Base-by-base conservation (phyloP, 2,113 vertebrate genomes). In the Propithecus coquereli region DNA sequence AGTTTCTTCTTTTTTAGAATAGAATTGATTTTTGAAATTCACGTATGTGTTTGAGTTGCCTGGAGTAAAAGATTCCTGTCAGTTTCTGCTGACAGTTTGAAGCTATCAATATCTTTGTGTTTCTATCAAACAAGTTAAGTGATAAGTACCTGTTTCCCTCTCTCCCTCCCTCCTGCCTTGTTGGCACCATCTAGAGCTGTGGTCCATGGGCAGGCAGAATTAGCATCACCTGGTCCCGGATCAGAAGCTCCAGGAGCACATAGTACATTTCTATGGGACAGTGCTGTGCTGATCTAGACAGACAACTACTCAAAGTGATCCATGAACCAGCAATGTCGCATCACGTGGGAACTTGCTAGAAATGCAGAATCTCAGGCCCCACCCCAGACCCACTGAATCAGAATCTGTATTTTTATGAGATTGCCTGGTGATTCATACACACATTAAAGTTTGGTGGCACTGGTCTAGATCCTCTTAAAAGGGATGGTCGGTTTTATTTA, bases 391-490 rank as follows among this genome's bases (percentile, higher is more conserved):
- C 4, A 2, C 87, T 76, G 88, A 90, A 57, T 80, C 61, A 68
- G 83, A 93, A 90, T 87, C 54, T 57, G 25, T 40, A 43, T 40
- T 93, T 96, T 88, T 81, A 73, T 96, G 76, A 87, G 87, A 59
- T 83, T 3, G 14, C 25, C 63, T 65, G 80, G 57, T 94, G 84
- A 97, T 73, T 92, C 93, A 81, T 45, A 23, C 1, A 4, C 80
- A 85, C 50, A 23, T 52, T 82, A 57, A 47, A 84, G 59, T 85
- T 50, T 94, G 94, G 94, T 91, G 85, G 47, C 45, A 12, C 52
- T 85, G 91, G 71, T 95, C 57, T 87, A 94, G 57, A 76, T 50
- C 37, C 11, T 95, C 80, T 94, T 63, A 30, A 85, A 68, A 74
- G 63, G 57, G 50, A 30, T 65, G 61, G n/a, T 37, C 90, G 80